Conservation (phyloP, 2,113 vertebrate species). For the Podilymbus podiceps region DNA sequence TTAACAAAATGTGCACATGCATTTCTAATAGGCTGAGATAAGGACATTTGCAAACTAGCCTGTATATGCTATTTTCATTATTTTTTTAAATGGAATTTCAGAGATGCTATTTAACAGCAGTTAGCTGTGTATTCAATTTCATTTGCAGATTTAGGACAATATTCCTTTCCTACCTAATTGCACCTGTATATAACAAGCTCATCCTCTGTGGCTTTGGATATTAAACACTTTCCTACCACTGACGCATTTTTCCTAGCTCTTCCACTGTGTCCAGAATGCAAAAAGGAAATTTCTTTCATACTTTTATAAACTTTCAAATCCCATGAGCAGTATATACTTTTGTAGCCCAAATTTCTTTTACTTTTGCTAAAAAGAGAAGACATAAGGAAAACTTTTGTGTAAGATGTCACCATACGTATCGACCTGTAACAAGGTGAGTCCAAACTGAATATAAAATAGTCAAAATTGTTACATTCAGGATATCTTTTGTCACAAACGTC, state of each 20-base stretch:
- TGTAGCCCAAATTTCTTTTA: background rate
- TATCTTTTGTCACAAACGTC: background rate
- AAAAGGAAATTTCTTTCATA: background rate
- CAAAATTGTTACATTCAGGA: background rate
- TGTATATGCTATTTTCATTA: background rate
- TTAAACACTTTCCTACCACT: background rate
- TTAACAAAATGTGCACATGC: accelerated
- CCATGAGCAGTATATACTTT: background rate
- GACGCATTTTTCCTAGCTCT: background rate
- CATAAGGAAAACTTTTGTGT: background rate
- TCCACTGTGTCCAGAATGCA: background rate
- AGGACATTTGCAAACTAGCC: background rate
- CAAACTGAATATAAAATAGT: background rate
- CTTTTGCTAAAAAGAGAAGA: background rate
- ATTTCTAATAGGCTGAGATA: background rate
- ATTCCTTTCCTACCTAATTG: background rate
- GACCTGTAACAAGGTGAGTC: background rate
- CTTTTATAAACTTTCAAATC: background rate
- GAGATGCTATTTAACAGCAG: background rate
- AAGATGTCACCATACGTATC: background rate
- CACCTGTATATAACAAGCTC: background rate
- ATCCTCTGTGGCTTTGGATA: background rate
- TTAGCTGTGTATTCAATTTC: background rate
- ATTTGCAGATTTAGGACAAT: background rate
- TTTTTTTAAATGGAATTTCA: background rate